Percentiles rank a stretch among this genome's conserved stretches.
Conservation (phyloP, 2,113 vertebrate genomes). For the Tonatia bakeri region DNA sequence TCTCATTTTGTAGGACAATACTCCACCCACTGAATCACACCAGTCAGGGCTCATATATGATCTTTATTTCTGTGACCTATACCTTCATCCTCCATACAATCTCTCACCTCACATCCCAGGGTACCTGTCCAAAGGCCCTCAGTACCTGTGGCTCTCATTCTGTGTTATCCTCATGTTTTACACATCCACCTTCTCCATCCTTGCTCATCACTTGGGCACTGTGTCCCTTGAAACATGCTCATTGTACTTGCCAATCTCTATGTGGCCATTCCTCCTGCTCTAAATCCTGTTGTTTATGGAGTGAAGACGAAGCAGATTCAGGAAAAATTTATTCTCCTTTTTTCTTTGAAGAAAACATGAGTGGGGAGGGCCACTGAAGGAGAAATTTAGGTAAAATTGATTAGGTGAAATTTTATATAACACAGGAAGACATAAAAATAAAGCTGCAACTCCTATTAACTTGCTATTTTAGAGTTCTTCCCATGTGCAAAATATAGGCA, state of each 20-base stretch:
- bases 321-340: conserved; percentile 31
- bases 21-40: no score
- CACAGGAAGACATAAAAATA: neutral
- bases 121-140: conserved; percentile 57
- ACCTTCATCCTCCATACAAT: conserved; percentile 43
- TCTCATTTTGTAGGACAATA: no score
- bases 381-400: neutral
- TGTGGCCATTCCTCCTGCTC: conserved; percentile 52
- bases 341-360: no score
- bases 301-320: conserved; percentile 59
- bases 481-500: neutral
- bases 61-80: conserved; percentile 59
- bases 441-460: neutral
- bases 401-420: neutral
- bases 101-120: conserved; percentile 52
- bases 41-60: conserved; percentile 26
- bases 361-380: neutral
- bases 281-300: conserved; percentile 68
- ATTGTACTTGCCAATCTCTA: conserved; percentile 68
- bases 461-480: neutral
- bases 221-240: conserved; percentile 51
- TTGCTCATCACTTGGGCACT: conserved; percentile 59
- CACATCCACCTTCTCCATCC: conserved; percentile 61
- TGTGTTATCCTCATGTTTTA: conserved; percentile 69
- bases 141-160: conserved; percentile 62